Conservation (phyloP, 2,888 invertebrate species). For the Catocala nupta region DNA sequence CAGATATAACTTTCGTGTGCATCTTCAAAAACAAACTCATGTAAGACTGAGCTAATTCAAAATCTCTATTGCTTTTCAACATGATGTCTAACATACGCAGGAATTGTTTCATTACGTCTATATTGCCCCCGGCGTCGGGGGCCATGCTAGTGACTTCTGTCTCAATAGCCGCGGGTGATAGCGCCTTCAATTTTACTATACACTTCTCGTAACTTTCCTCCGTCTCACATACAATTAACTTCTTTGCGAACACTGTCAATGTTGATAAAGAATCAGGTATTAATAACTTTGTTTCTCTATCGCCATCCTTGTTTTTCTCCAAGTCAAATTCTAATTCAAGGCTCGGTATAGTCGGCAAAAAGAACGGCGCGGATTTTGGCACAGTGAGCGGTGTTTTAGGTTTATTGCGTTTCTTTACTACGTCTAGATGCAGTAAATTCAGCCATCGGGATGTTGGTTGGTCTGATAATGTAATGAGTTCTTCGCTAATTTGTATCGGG, state of each 20-base stretch:
- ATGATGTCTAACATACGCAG: conserved; percentile 91
- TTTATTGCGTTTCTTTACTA: conserved; percentile 95
- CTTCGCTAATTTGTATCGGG: conserved; percentile 91
- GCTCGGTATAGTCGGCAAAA: conserved; percentile 96
- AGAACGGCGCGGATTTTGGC: conserved; percentile 97
- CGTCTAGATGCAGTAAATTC: conserved; percentile 94
- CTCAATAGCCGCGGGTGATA: conserved; percentile 95
- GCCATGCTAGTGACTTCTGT: conserved; percentile 94
- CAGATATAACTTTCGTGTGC: conserved; percentile 89
- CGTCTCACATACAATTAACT: conserved; percentile 83
- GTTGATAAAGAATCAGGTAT: conserved; percentile 88
- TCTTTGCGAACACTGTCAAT: conserved; percentile 90
- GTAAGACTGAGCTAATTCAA: conserved; percentile 97
- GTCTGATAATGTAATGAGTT: conserved; percentile 94
- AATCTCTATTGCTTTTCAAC: conserved; percentile 92
- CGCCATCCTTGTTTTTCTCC: conserved; percentile 74
- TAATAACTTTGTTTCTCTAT: conserved; percentile 83
- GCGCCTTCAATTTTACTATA: conserved; percentile 88
- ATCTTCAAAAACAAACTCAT: conserved; percentile 95
- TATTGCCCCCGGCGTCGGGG: conserved; percentile 91
- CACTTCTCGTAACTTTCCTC: conserved; percentile 85
- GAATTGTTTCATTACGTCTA: conserved; percentile 92
- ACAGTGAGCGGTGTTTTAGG: conserved; percentile 94
- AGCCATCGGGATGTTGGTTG: conserved; percentile 96
- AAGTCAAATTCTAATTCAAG: conserved; percentile 94